Conservation (phyloP, 92 coral and sea anemone species). For the Hydrozoanthus gracilis region DNA sequence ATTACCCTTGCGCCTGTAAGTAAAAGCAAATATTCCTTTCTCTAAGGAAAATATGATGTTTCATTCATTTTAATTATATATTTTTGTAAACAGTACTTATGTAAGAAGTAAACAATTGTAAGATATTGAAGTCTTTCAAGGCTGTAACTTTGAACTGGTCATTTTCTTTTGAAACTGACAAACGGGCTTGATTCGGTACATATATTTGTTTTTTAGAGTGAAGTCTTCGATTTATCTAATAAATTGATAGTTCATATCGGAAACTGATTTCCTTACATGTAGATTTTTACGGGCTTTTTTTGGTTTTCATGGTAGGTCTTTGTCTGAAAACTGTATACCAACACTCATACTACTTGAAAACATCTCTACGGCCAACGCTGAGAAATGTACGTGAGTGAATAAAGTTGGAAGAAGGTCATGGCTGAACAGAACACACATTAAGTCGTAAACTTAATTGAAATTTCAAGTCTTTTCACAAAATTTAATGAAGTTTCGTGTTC, state of each 20-base stretch:
- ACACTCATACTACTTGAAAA: background rate
- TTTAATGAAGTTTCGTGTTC: conserved; percentile 36
- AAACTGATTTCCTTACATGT: background rate
- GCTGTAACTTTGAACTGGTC: background rate
- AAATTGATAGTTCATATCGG: background rate
- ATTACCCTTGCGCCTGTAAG: too few relatives aligned
- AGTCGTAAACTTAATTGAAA: conserved; percentile 28
- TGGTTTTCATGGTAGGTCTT: background rate
- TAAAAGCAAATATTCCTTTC: too few relatives aligned
- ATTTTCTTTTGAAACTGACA: conserved; percentile 9
- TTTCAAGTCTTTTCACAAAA: conserved; percentile 41
- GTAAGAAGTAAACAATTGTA: conserved; percentile 9
- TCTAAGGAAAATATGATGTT: too few relatives aligned
- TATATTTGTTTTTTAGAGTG: conserved; percentile 20
- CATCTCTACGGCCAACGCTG: background rate
- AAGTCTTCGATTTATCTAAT: conserved; percentile 2
- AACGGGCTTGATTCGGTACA: background rate
- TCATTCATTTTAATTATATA: background rate
- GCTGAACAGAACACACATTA: background rate
- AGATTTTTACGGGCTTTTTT: background rate
- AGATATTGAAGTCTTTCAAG: background rate
- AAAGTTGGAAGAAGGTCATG: background rate
- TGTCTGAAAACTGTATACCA: background rate
- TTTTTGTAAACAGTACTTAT: background rate
- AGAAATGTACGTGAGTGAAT: background rate